Evolutionary conservation across 2,888 invertebrate species (phyloP).

Genomic region (Thecophora atra): DNA sequence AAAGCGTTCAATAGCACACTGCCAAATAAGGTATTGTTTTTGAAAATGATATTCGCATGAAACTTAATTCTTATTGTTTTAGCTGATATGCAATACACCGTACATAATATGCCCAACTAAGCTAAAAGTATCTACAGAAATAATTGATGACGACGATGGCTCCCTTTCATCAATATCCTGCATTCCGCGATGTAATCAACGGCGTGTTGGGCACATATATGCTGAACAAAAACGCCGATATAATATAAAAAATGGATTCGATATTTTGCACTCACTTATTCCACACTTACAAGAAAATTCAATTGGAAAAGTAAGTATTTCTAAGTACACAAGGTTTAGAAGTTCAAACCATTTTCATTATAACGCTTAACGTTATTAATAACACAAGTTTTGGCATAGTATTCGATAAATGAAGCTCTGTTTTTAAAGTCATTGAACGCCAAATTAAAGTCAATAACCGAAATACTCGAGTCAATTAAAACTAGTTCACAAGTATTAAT

Average conservation of each 20-base stretch:
- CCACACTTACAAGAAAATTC: slow-evolving; percentile 70
- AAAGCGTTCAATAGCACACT: slow-evolving; percentile 59
- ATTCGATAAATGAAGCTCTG: too few relatives aligned
- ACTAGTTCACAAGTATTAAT: too few relatives aligned
- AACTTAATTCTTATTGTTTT: background rate
- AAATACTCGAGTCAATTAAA: too few relatives aligned
- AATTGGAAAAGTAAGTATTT: too few relatives aligned
- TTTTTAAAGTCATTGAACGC: too few relatives aligned
- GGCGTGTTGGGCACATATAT: slow-evolving; percentile 89
- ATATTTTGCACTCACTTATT: slow-evolving; percentile 90
- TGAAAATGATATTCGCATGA: background rate
- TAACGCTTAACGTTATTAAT: too few relatives aligned
- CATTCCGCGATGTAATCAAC: slow-evolving; percentile 70
- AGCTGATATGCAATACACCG: slow-evolving; percentile 56
- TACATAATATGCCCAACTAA: slow-evolving; percentile 48
- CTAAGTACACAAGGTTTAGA: too few relatives aligned
- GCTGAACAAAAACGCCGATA: slow-evolving; percentile 96
- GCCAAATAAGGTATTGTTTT: slow-evolving; percentile 49
- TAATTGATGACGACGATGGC: slow-evolving; percentile 63
- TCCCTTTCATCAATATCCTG: slow-evolving; percentile 71
- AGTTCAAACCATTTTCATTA: too few relatives aligned
- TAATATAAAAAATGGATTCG: slow-evolving; percentile 97
- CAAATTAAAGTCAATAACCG: too few relatives aligned
- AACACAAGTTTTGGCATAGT: too few relatives aligned
- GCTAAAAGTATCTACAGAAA: slow-evolving; percentile 62